Base-by-base conservation (phyloP, 2,797 vertebrate genomes). In the Morelia viridis region DNA sequence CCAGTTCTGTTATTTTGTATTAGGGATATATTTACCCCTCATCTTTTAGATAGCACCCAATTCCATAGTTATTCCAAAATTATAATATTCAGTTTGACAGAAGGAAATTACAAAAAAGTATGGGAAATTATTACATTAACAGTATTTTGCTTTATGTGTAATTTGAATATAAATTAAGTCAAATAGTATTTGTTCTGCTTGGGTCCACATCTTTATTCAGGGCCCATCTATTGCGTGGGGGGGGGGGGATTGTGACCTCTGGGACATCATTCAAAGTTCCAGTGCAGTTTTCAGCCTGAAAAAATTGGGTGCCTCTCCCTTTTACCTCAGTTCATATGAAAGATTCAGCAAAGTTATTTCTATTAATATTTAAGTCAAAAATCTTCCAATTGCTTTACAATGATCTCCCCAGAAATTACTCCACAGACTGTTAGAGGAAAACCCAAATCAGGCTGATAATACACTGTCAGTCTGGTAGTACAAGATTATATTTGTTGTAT, bases 401-500 rank as follows among this genome's bases (percentile, higher is more conserved):
- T 15, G 19, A 13, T 22, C 85, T 9, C 1, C 88, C 35, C 19
- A 90, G 56, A 13, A 86, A 4, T 8, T 88, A 93, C 56, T 90
- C 62, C 58, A 26, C 35, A 35, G 50, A 90, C 13, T 22, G 84
- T 95, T 90, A 50, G 4, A 1, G 85, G 58, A 28, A 24, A 68
- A 15, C 31, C 46, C 5, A 35, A 89, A 41, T 57, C 56, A 65
- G 62, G 84, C 13, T 35, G 19, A 71, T 89, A 57, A 68, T 53
- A 92, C 58, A 84, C n/a, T 92, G 88, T 58, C 76, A 85, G 53
- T 4, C 35, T 92, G 35, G 11, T 58, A 89, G 60, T 46, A 89
- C 8, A 71, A 76, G 28, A 87, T 68, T 61, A 64, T 61, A 89
- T 86, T 92, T 92, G 88, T 92, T 91, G 13, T 58, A 94, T 68